These are phyloP conservation scores for Corticium candelabrum DNA, from an alignment of 37 sponge, comb jelly and placozoan species.

Conservation along the genomic window DNA sequence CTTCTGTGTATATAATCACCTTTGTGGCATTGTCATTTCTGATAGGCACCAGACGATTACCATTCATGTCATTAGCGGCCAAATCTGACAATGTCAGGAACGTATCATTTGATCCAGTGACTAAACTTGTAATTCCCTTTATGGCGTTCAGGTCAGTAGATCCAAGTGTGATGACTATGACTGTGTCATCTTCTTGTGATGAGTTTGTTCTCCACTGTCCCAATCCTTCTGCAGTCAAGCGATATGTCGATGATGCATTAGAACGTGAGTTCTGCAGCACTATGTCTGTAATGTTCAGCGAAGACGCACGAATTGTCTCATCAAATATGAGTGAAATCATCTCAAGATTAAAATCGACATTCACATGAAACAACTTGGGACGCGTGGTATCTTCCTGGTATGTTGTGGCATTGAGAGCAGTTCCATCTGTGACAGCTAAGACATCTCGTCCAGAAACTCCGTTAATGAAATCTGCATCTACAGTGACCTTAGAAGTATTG, in stretches of 20 bases:
- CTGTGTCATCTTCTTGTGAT: conserved; percentile 38
- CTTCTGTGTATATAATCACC: conserved; percentile 26
- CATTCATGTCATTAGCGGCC: conserved; percentile 15
- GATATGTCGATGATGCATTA: conserved; percentile 37
- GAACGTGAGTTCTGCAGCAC: conserved; percentile 23
- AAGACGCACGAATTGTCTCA: conserved; percentile 13
- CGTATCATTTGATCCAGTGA: not conserved
- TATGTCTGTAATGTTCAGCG: conserved; percentile 1
- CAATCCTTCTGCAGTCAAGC: conserved; percentile 12
- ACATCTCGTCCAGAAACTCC: conserved; percentile 65
- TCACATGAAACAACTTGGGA: not conserved
- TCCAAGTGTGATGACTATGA: conserved; percentile 39
- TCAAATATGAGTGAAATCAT: conserved; percentile 9
- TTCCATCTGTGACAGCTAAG: conserved; percentile 11
- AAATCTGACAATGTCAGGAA: not conserved
- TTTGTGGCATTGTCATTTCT: not conserved
- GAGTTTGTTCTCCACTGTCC: not conserved
- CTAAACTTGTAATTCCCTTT: conserved; percentile 24
- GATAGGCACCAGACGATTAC: conserved; percentile 13
- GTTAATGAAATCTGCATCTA: conserved; percentile 81
- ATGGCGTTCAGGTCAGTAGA: conserved; percentile 54
- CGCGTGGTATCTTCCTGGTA: conserved; percentile 25
- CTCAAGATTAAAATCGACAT: conserved; percentile 7
- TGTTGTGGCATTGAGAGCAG: conserved; percentile 18
- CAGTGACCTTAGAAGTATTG: conserved; percentile 54